Evolutionary conservation across 2,797 vertebrate species (phyloP).

Genomic region (Hoplostethus mediterraneus): DNA sequence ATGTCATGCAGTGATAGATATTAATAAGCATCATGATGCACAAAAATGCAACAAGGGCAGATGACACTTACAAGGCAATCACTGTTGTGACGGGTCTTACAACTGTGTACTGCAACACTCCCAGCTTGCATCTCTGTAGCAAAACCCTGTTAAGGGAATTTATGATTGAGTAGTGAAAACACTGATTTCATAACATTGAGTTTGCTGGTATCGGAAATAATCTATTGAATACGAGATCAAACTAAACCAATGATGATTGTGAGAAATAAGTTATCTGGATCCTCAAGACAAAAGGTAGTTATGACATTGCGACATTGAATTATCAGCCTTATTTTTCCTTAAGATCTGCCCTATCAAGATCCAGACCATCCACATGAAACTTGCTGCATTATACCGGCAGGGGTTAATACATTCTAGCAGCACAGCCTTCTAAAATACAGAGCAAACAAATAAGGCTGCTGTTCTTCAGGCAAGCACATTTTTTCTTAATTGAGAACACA

Average conservation of each 20-base stretch:
- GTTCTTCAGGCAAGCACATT: not conserved
- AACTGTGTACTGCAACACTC: conserved; percentile 97
- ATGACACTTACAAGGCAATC: conserved; percentile 93
- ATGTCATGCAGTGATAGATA: not conserved
- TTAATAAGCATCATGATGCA: not conserved
- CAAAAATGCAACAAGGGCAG: not conserved
- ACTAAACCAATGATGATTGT: not conserved
- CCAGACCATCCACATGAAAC: not conserved
- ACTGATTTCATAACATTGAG: not conserved
- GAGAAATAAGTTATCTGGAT: conserved; percentile 2
- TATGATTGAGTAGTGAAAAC: not conserved
- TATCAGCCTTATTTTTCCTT: not conserved
- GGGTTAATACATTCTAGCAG: not conserved
- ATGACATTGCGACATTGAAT: not conserved
- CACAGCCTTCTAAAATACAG: not conserved
- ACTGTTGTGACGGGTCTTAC: conserved; percentile 96
- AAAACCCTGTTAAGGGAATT: conserved; percentile 88
- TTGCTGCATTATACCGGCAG: not conserved
- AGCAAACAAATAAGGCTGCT: not conserved
- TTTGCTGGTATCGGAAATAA: not conserved
- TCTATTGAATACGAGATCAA: not conserved
- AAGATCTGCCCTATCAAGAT: not conserved
- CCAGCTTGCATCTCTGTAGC: conserved; percentile 95
- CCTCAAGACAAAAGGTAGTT: not conserved
- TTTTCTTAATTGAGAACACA: conserved; percentile 11